These are phyloP conservation scores for Remorina albescens DNA, from an alignment of 2,797 vertebrate genomes.

Conservation along the genomic window DNA sequence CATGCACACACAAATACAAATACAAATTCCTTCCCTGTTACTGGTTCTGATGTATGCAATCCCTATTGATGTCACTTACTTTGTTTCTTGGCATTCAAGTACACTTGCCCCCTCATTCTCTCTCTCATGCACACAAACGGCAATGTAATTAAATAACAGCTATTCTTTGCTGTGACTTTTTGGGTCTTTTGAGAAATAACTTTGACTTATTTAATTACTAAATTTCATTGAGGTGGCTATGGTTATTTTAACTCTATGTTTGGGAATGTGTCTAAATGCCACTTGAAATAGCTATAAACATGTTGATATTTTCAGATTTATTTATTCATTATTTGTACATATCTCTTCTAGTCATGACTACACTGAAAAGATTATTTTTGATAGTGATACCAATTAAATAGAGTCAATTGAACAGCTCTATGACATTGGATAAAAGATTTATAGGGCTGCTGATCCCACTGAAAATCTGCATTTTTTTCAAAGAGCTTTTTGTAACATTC, in stretches of 20 bases:
- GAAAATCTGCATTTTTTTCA: not conserved
- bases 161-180: conserved; percentile 51
- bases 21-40: conserved; percentile 30
- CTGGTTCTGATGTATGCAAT: conserved; percentile 29
- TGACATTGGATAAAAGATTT: no score
- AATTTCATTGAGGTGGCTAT: no score
- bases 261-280: no score
- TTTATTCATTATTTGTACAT: no score
- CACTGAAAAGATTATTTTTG: not conserved
- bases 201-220: no score
- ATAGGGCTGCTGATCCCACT: not conserved
- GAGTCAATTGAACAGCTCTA: no score
- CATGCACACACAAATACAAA: conserved; percentile 25
- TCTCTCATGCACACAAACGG: conserved; percentile 22
- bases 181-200: conserved; percentile 56
- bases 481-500: not conserved
- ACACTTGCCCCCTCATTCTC: conserved; percentile 25
- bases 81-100: conserved; percentile 71
- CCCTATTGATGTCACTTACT: conserved; percentile 60
- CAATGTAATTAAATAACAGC: conserved; percentile 35
- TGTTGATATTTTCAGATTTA: no score
- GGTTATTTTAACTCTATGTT: no score
- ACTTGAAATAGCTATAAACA: no score
- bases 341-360: not conserved
- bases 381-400: not conserved